Evolutionary conservation across 2,888 invertebrate species (phyloP), one percentile per base, ranked within the genome.

Genomic region (Steinernema carpocapsae): DNA sequence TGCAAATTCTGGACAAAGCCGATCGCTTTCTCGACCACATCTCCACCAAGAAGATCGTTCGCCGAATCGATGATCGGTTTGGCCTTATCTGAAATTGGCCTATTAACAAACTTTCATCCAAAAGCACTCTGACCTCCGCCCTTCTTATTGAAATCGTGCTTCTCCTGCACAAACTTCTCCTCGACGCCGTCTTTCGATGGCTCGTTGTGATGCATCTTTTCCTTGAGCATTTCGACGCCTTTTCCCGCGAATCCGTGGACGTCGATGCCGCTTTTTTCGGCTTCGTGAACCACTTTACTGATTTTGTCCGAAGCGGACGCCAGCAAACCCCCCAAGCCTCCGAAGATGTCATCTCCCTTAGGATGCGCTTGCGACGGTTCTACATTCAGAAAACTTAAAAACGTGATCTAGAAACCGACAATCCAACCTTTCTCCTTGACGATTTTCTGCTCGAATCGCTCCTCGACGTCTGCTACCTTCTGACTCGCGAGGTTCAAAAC

Each of bases 21-120:
- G 6, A 56, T 56, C n/a, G 56, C 56, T 19, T 56, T 56, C 26
- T 56, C 56, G 56, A 56, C 56, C 12, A 56, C 56, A 19, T 56
- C 56, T 6, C 26, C 56, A 26, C 26, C 56, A 26, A 56, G 56
- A 56, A 56, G 56, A 6, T 22, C 56, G 17, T 19, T 26, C 17
- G 56, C 56, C 26, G 56, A 10, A 12, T 56, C 56, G 6, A 56
- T 6, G 6, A 26, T 3, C 56, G 56, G 14, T 19, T 56, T 56
- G 7, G 51, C 6, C 51, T n/a, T 19, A 6, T 51, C 51, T 51
- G 19, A 10, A 51, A 51, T 7, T 43, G 14, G n/a, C n/a, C n/a
- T n/a, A n/a, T n/a, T n/a, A n/a, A n/a, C n/a, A n/a, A n/a, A 43
- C 7, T 43, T 7, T 14, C 6, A n/a, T 26, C 17, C 56, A 56